Base-by-base conservation (phyloP, 2,113 vertebrate species). In the Hydrochoerus hydrochaeris region DNA sequence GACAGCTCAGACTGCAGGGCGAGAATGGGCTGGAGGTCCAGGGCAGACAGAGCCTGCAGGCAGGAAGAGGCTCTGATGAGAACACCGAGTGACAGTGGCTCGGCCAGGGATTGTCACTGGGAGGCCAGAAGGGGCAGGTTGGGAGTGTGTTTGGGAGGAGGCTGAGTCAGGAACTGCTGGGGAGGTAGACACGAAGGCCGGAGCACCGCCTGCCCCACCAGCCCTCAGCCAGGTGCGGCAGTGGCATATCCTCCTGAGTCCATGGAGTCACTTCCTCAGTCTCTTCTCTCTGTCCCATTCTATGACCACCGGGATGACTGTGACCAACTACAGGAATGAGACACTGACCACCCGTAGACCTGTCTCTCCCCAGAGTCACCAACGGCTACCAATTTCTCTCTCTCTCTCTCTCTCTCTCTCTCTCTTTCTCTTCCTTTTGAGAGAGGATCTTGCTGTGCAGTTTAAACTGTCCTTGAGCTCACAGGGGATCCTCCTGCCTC, bases 241-340 rank as follows among this genome's bases (percentile, higher is more conserved):
- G 30, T 57, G 0, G 1, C 0, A 17, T 0, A 7, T 12, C 83
- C 67, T 46, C 1, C 19, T 38, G 30, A 41, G 38, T 44, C 26
- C 69, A 49, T 52, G 28, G 4, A 60, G 24, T 19, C 75, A 5
- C 75, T 20, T 82, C 90, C 80, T 22, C 10, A 52, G 22, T 16
- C 83, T 81, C 73, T 54, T 38, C 69, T 46, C n/a, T 38, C n/a
- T 38, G 82, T 38, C 88, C 17, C 24, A 46, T 41, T 22, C 38
- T 57, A 22, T 2, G 14, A 10, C 71, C 81, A 57, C 65, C n/a
- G 5, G 16, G 44, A 57, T 85, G 26, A 60, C 8, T 19, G n/a
- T 58, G 24, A 7, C 5, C 1, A 16, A 46, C 44, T n/a, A 6
- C 14, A 5, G 63, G 35, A 32, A 52, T 1, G 0, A 57, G 1